phyloP scores from a whole-genome alignment of 2,113 vertebrate genomes.

The Vimba vimba region DNA sequence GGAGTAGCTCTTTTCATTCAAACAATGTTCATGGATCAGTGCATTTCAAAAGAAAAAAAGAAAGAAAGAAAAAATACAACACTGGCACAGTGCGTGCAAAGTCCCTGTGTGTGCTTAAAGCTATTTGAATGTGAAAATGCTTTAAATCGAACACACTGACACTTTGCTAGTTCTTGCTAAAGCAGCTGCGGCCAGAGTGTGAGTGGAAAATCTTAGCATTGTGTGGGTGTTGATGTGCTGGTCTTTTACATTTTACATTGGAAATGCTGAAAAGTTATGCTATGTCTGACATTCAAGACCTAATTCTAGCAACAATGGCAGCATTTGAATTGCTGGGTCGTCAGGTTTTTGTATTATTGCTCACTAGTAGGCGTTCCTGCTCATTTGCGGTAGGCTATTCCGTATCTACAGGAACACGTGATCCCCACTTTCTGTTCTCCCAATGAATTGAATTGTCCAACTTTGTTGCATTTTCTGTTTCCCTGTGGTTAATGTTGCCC shows the following conservation, averaged over 20 bases:
- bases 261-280: not conserved
- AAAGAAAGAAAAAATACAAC: not conserved
- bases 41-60: not conserved
- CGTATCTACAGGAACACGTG: not conserved
- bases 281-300: not conserved
- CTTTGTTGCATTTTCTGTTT: not conserved
- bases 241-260: not conserved
- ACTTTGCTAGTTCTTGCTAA: slow-evolving; percentile 34
- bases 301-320: not conserved
- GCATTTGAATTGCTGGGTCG: not conserved
- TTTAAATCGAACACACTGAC: slow-evolving; percentile 46
- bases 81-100: not conserved
- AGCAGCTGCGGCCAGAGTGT: slow-evolving; percentile 17
- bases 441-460: not conserved
- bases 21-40: slow-evolving; percentile 16
- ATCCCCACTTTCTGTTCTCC: not conserved
- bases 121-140: slow-evolving; percentile 42
- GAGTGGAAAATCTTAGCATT: slow-evolving; percentile 11
- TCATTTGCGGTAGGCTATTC: not conserved
- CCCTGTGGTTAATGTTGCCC: not conserved
- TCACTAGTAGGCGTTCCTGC: not conserved
- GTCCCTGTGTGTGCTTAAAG: not conserved
- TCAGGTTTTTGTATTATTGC: not conserved
- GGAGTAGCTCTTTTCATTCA: slow-evolving; percentile 18
- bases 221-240: slow-evolving; percentile 26